Conservation (phyloP, 2,888 invertebrate genomes). For the Hydraecia micacea region DNA sequence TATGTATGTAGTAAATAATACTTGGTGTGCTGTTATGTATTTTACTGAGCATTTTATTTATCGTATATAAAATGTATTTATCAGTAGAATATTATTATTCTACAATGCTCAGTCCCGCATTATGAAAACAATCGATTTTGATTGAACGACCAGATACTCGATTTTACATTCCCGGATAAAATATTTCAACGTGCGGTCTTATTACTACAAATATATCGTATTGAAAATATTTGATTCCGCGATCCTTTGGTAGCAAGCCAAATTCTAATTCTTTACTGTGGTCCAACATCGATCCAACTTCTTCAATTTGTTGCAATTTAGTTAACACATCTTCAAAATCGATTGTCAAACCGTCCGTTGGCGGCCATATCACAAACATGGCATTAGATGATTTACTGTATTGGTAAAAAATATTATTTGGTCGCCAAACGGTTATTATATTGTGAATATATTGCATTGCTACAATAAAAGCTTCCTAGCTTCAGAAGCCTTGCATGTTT, state of each 20-base stretch:
- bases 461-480: constrained; percentile 82
- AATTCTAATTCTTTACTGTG: neutral
- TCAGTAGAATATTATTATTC: constrained; percentile 40
- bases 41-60: constrained; percentile 59
- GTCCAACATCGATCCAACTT: neutral
- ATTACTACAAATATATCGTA: neutral
- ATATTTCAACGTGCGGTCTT: neutral
- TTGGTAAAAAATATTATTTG: constrained; percentile 47
- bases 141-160: constrained; percentile 3
- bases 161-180: too few relatives aligned
- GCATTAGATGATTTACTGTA: constrained; percentile 36
- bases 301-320: constrained; percentile 10
- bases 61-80: constrained; percentile 47
- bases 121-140: constrained; percentile 64
- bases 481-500: constrained; percentile 85
- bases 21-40: constrained; percentile 66
- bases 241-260: neutral
- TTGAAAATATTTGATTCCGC: neutral
- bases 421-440: constrained; percentile 66
- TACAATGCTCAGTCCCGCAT: constrained; percentile 57
- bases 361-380: constrained; percentile 62
- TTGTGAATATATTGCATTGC: constrained; percentile 76
- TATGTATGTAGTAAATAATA: constrained; percentile 69
- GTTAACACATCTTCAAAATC: constrained; percentile 52
- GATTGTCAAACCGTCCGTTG: constrained; percentile 58